Conservation (phyloP, 1,140 invertebrate genomes). For the Protaetia brevitarsis region DNA sequence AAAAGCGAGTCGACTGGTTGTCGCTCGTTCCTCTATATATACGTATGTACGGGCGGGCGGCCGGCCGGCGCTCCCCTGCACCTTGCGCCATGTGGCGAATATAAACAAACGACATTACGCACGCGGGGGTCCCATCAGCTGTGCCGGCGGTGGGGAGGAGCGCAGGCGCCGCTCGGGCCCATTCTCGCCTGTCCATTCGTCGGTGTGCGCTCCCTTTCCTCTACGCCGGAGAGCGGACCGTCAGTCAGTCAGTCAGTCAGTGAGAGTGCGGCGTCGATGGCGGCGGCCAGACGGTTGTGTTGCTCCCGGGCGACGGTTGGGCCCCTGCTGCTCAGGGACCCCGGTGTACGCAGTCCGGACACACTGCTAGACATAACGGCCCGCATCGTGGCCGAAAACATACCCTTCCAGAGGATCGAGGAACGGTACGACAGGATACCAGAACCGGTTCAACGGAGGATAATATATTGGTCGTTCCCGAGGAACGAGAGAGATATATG, state of each 20-base stretch:
- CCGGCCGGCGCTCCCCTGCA: conserved; percentile 36
- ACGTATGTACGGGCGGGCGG: too few species aligned
- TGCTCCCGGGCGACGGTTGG: conserved; percentile 46
- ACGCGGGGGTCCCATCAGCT: conserved; percentile 46
- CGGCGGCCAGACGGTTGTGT: conserved; percentile 47
- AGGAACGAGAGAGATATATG: conserved; percentile 82
- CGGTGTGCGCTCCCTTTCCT: too few species aligned
- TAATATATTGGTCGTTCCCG: conserved; percentile 87
- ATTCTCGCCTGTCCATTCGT: conserved; percentile 23
- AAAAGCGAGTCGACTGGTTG: conserved; percentile 17
- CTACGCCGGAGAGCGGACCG: conserved; percentile 16
- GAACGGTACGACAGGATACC: conserved; percentile 82
- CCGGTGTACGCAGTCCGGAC: conserved; percentile 55
- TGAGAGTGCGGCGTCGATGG: conserved; percentile 43
- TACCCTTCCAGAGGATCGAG: conserved; percentile 83
- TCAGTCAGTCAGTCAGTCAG: conserved; percentile 33
- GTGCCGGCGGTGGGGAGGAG: conserved; percentile 30
- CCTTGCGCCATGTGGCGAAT: conserved; percentile 48
- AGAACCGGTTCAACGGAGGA: conserved; percentile 80
- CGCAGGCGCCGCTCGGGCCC: conserved; percentile 29
- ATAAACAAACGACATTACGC: conserved; percentile 49
- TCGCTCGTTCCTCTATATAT: background rate
- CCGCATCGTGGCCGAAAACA: conserved; percentile 77
- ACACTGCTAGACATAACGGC: conserved; percentile 77
- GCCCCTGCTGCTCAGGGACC: conserved; percentile 50